These are phyloP conservation scores for Tachyglossus aculeatus DNA, from an alignment of 2,797 vertebrate species.

Conservation along the genomic window DNA sequence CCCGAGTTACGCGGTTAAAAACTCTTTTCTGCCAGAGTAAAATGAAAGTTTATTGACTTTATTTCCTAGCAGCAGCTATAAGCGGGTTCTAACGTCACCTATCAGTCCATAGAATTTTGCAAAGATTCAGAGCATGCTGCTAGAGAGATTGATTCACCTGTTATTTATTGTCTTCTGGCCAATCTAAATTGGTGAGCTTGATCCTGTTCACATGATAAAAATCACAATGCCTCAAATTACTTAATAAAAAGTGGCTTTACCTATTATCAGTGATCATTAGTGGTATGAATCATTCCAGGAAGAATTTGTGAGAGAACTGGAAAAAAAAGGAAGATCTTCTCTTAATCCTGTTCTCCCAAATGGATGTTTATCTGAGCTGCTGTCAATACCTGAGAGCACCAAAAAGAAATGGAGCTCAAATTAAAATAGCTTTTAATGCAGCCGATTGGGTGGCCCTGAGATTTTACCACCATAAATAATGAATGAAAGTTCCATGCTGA, in stretches of 20 bases:
- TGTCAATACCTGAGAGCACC: constrained; percentile 43
- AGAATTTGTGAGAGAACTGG: constrained; percentile 63
- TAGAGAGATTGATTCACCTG: constrained; percentile 69
- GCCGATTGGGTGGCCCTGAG: constrained; percentile 18
- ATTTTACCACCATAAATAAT: constrained; percentile 40
- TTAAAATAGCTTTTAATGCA: constrained; percentile 55
- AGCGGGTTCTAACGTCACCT: constrained; percentile 39
- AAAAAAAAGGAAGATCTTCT: constrained; percentile 38
- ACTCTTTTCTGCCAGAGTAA: constrained; percentile 9
- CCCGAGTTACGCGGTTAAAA: constrained; percentile 13
- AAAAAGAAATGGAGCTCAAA: constrained; percentile 51
- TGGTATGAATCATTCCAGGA: constrained; percentile 71
- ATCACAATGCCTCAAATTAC: constrained; percentile 80
- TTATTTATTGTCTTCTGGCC: constrained; percentile 76
- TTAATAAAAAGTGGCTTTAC: constrained; percentile 84
- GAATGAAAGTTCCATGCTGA: constrained; percentile 29
- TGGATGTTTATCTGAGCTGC: constrained; percentile 46
- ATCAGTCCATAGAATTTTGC: constrained; percentile 68
- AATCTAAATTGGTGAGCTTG: constrained; percentile 76
- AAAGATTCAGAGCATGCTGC: constrained; percentile 60
- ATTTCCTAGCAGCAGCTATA: constrained; percentile 46
- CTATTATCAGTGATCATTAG: constrained; percentile 84
- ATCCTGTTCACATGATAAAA: constrained; percentile 75
- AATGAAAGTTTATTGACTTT: constrained; percentile 59
- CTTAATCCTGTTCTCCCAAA: constrained; percentile 56